Base-by-base conservation (phyloP, 2,888 invertebrate genomes). In the Notodonta dromedarius region DNA sequence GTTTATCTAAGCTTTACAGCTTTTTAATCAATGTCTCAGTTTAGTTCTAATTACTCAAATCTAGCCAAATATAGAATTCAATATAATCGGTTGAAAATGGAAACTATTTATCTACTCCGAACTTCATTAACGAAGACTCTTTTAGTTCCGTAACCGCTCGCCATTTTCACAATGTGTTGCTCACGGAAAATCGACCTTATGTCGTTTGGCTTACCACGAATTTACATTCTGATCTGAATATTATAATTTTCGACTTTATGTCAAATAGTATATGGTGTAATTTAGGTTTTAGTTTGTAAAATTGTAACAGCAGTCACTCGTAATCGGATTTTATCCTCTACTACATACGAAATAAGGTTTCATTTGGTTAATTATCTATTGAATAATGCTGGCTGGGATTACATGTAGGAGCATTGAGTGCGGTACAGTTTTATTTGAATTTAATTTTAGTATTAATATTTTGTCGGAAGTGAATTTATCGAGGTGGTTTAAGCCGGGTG, bases 371-470 rank as follows among this genome's bases (percentile, higher is more conserved):
- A 46, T n/a, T 12, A 12, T 13, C 44, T 12, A 12, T 44, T 46
- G 5, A 46, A 46, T n/a, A 16, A 50, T 50, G 14, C 50, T 9
- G 4, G 16, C 16, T 9, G 50, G 35, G 52, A 52, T 52, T 52
- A 35, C 52, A 52, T 7, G 32, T 52, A 12, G 11, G 51, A 50
- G 16, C 16, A 16, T 50, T 16, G 16, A 50, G 50, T 32, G 32
- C 12, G 52, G 32, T 52, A 8, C 32, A 32, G 52, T 52, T 48
- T 35, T 32, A 32, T 57, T 57, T 57, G n/a, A 32, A 35, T 56
- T 56, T 56, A 56, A 56, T 44, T 42, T 44, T 24, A 46, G 24
- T 9, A 56, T 44, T 52, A 52, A 24, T 52, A 32, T 32, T 52
- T 32, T 32, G 32, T 50, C 11, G 12, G 14, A 32, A 12, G 24